A percentile compares a stretch with the other conserved stretches of the same genome.
Evolutionary conservation across 2,113 vertebrate species (phyloP).

Genomic region (Corythornis cristatus): DNA sequence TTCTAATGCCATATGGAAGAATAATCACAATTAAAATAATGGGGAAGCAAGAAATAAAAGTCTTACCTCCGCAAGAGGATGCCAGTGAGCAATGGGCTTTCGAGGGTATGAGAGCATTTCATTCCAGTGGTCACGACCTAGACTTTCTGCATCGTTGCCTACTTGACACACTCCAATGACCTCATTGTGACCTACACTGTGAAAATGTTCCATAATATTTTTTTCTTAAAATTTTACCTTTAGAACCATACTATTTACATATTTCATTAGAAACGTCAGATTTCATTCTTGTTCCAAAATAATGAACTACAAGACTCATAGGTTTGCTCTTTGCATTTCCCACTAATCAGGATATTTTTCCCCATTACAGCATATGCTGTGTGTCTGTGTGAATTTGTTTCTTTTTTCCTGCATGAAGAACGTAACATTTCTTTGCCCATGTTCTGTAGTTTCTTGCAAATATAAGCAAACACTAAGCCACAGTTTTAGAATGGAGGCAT

Average conservation of each 20-base stretch:
- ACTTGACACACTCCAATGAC: constrained; percentile 97
- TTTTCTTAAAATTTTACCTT: constrained; percentile 79
- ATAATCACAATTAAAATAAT: background rate
- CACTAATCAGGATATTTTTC: background rate
- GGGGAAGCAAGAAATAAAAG: background rate
- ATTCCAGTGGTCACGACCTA: constrained; percentile 96
- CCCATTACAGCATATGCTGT: background rate
- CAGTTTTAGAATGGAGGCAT: background rate
- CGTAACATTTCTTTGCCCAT: background rate
- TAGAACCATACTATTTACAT: background rate
- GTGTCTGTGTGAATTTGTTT: background rate
- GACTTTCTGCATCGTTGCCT: constrained; percentile 91
- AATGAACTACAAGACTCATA: accelerated
- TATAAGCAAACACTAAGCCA: background rate
- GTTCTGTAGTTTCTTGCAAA: background rate
- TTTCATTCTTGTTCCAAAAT: background rate
- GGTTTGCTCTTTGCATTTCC: background rate
- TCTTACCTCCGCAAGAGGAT: constrained; percentile 94
- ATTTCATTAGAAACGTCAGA: background rate
- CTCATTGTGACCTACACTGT: constrained; percentile 99
- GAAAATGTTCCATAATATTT: constrained; percentile 81
- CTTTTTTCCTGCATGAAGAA: background rate
- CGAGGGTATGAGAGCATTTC: constrained; percentile 97
- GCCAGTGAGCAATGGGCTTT: constrained; percentile 98
- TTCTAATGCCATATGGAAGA: background rate